phyloP scores from a whole-genome alignment of 2,113 vertebrate genomes.

The Acrocephalus arundinaceus region DNA sequence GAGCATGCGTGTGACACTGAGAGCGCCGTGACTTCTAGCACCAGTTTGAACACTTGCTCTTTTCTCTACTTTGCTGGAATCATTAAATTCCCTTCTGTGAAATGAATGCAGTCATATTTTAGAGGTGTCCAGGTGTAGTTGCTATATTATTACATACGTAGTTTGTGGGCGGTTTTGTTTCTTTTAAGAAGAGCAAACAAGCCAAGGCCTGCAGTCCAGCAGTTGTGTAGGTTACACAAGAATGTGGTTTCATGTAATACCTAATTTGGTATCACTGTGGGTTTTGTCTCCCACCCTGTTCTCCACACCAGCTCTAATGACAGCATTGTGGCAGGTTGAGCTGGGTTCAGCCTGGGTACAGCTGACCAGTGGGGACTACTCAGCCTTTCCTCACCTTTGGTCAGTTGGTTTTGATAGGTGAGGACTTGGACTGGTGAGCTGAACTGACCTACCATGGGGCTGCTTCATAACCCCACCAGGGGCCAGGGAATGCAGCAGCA shows the following conservation, averaged over 20 bases:
- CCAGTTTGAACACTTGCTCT: background rate
- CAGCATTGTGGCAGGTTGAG: background rate
- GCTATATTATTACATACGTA: background rate
- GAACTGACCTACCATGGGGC: background rate
- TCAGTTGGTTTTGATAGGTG: background rate
- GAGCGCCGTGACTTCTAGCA: rapidly evolving
- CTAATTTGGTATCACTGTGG: background rate
- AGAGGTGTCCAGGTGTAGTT: background rate
- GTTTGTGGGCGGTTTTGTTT: background rate
- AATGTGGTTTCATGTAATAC: background rate
- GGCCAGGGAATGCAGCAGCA: background rate
- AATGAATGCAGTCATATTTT: background rate
- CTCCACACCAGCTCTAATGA: background rate
- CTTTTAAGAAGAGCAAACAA: background rate
- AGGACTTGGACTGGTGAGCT: background rate
- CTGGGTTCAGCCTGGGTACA: background rate
- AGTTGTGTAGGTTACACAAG: background rate
- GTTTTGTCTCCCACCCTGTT: background rate
- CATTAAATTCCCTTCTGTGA: background rate
- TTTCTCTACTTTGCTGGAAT: background rate
- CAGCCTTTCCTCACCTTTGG: background rate
- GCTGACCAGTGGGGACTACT: background rate
- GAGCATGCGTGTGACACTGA: rapidly evolving
- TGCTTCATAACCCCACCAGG: background rate
- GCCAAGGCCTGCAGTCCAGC: background rate